Evolutionary conservation across 2,888 invertebrate species (phyloP).

Genomic region (Geotrupes spiniger): DNA sequence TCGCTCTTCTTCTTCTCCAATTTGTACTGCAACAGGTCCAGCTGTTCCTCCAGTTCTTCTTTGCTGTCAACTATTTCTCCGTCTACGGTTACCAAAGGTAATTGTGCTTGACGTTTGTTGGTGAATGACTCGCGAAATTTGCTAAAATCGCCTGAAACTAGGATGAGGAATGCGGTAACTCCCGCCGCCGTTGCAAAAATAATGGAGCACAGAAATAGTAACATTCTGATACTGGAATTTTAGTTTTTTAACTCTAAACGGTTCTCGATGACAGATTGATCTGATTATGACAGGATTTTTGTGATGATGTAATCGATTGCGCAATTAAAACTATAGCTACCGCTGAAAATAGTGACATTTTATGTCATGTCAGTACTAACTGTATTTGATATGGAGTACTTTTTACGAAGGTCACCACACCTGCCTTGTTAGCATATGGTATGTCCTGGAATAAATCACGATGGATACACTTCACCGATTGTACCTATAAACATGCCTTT

Average conservation of each 20-base stretch:
- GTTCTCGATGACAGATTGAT: too few relatives aligned
- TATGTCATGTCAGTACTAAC: too few relatives aligned
- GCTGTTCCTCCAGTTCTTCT: slow-evolving; percentile 41
- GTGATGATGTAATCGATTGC: neutral
- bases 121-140: slow-evolving; percentile 31
- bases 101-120: slow-evolving; percentile 7
- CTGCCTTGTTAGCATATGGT: too few relatives aligned
- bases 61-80: slow-evolving; percentile 35
- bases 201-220: slow-evolving; percentile 33
- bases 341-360: too few relatives aligned
- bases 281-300: too few relatives aligned
- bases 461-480: too few relatives aligned
- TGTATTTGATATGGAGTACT: too few relatives aligned
- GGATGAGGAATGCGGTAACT: slow-evolving; percentile 37
- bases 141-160: slow-evolving; percentile 35
- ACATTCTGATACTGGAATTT: slow-evolving; percentile 19
- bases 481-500: too few relatives aligned
- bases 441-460: too few relatives aligned
- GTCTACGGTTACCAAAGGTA: slow-evolving; percentile 33
- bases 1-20: slow-evolving; percentile 40
- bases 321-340: neutral
- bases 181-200: slow-evolving; percentile 36
- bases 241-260: too few relatives aligned
- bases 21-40: slow-evolving; percentile 38
- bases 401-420: too few relatives aligned